Conservation (phyloP, 2,113 vertebrate genomes). For the Stomatorhinus ivindoensis region DNA sequence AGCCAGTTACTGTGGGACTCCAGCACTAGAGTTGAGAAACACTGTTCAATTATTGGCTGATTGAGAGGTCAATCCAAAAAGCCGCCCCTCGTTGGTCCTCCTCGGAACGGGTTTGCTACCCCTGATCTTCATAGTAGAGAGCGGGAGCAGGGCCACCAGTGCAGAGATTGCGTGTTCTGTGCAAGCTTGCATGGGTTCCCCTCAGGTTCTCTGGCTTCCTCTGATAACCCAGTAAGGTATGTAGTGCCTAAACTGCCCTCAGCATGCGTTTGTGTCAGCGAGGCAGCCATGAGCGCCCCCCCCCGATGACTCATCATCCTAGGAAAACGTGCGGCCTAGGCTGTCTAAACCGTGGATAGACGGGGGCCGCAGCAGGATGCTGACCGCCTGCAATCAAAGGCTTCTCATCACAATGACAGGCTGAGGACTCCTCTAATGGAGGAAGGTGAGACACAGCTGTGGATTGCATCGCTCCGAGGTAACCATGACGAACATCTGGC, state of each 20-base stretch:
- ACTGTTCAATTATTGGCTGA: too few species aligned
- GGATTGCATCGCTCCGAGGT: background rate
- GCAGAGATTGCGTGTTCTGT: background rate
- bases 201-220: background rate
- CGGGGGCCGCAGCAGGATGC: background rate
- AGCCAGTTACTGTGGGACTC: too few species aligned
- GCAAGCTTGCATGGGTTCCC: background rate
- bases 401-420: background rate
- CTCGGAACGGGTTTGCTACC: too few species aligned
- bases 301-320: background rate
- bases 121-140: background rate
- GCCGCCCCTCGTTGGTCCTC: too few species aligned
- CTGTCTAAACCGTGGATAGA: background rate
- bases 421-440: background rate
- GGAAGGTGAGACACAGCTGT: background rate
- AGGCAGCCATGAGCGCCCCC: background rate
- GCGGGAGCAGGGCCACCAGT: background rate
- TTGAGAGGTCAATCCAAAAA: too few species aligned
- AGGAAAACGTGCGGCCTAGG: too few species aligned
- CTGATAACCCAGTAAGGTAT: background rate
- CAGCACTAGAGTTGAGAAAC: too few species aligned
- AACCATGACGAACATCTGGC: slow-evolving; percentile 19
- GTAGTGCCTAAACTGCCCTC: background rate
- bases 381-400: background rate
- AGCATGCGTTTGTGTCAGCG: background rate